Base-by-base conservation (phyloP, 2,113 vertebrate species). In the Lamprologus lemairii region DNA sequence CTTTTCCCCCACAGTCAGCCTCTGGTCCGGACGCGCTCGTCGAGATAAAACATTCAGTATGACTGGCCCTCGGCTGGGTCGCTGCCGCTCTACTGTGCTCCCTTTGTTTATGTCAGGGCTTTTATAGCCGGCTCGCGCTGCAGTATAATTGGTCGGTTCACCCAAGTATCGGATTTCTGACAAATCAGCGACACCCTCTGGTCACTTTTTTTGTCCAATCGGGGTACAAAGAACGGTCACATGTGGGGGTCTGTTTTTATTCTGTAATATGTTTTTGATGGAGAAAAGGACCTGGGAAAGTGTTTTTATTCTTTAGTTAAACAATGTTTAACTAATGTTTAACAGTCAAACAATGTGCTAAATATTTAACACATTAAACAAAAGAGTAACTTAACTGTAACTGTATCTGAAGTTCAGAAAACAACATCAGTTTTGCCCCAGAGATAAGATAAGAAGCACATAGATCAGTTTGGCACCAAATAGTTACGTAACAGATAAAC, bases 1-100 rank as follows among this genome's bases (percentile, higher is more conserved):
- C 94, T 96, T 95, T 95, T 94, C 92, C 92, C 95, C 97, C 95
- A 94, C 96, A 97, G 97, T 98, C 97, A 97, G 97, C 97, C 97
- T 95, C 96, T 94, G 96, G 94, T 97, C 97, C 96, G 97, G 97
- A 96, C 97, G 96, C 93, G 88, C 26, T 83, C 3, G 88, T 91
- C 83, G 86, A 53, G 16, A 88, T 65, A 85, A 86, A 21, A 92
- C 96, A 96, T 96, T 42, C 95, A 96, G 95, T 53, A 87, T 1
- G 0, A 1, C 1, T n/a, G 40, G 26, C 88, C 93, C 92, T 83
- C 78, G 53, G 53, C 57, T 31, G 92, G 88, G 86, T 92, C 87
- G 81, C 89, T 90, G 94, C 94, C 87, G 90, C 86, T 94, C 42
- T 35, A 78, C 81, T 89, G 73, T 1, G 1, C 4, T 3, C 17